phyloP scores from a whole-genome alignment of 2,113 vertebrate genomes.

The Cervus canadensis region DNA sequence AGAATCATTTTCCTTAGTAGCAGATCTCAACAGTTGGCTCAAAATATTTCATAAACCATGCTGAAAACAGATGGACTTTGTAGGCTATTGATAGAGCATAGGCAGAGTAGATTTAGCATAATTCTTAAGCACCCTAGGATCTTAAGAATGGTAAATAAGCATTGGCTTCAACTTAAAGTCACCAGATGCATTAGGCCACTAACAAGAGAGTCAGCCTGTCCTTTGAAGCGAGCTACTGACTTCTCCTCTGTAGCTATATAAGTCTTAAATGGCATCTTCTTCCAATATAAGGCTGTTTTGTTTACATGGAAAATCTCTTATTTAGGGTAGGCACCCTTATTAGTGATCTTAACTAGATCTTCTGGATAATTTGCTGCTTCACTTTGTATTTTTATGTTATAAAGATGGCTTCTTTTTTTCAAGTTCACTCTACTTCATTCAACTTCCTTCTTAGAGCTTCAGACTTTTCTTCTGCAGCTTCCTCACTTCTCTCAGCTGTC shows the following conservation, averaged over 20 bases:
- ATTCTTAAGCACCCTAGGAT: neutral
- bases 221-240: neutral
- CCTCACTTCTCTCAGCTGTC: neutral
- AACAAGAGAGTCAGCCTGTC: neutral
- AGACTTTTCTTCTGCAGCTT: neutral
- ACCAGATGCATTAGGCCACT: neutral
- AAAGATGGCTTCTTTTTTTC: neutral
- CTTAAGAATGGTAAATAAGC: neutral
- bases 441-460: neutral
- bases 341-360: neutral
- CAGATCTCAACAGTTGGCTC: neutral
- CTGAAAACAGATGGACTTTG: neutral
- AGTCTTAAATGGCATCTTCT: neutral
- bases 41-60: neutral
- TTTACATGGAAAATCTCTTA: neutral
- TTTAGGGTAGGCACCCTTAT: neutral
- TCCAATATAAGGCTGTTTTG: neutral
- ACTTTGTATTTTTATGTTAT: neutral
- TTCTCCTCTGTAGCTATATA: neutral
- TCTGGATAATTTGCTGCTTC: neutral
- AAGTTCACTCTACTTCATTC: neutral
- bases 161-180: neutral
- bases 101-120: neutral
- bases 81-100: neutral
- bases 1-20: neutral